Evolutionary conservation across 2,797 vertebrate species (phyloP).

Genomic region (Dallia pectoralis): DNA sequence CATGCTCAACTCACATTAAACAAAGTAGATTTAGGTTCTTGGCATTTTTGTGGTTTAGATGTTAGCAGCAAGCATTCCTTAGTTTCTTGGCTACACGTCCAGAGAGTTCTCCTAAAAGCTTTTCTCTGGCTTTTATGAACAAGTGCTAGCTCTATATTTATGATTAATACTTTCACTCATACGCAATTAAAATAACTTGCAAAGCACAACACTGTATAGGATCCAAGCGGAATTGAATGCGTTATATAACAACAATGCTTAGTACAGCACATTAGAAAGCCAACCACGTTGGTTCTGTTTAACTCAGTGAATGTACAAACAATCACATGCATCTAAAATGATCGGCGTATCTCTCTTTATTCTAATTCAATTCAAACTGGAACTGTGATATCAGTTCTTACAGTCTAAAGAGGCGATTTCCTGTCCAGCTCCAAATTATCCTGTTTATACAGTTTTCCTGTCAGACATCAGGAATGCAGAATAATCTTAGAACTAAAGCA

Average conservation of each 20-base stretch:
- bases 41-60: slow-evolving; percentile 49
- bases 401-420: slow-evolving; percentile 4
- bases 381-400: neutral
- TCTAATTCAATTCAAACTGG: neutral
- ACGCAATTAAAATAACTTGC: neutral
- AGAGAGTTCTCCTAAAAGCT: slow-evolving; percentile 22
- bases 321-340: neutral
- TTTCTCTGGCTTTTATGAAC: neutral
- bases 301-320: neutral
- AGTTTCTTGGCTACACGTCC: slow-evolving; percentile 28
- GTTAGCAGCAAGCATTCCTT: slow-evolving; percentile 38
- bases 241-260: neutral
- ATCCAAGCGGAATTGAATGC: too few species aligned
- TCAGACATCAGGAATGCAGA: neutral
- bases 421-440: slow-evolving; percentile 1
- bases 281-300: neutral
- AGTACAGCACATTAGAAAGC: neutral
- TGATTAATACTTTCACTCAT: neutral
- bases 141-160: neutral
- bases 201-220: neutral
- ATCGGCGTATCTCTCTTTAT: neutral
- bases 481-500: neutral
- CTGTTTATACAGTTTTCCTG: slow-evolving; percentile 1
- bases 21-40: slow-evolving; percentile 26
- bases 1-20: neutral